These are phyloP conservation scores for Zoanthus gigantus DNA, from an alignment of 92 coral and sea anemone genomes.

Conservation along the genomic window DNA sequence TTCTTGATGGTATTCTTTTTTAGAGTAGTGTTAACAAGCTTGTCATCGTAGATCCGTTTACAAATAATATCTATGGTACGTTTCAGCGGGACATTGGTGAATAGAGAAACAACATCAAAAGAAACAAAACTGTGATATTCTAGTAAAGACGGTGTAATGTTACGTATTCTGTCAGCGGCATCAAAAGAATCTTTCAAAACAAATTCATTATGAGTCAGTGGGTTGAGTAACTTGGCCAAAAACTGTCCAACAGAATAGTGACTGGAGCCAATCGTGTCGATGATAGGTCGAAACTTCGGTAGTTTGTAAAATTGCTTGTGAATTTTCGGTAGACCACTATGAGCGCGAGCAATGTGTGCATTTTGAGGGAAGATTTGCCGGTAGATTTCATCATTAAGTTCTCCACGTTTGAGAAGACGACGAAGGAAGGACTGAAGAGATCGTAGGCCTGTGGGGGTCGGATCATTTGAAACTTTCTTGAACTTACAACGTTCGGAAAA, in stretches of 20 bases:
- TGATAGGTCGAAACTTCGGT: conserved; percentile 7
- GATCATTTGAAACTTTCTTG: background rate
- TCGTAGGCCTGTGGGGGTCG: background rate
- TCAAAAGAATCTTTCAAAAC: conserved; percentile 28
- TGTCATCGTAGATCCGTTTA: conserved; percentile 40
- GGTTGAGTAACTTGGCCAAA: conserved; percentile 2
- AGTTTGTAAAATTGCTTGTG: conserved; percentile 25
- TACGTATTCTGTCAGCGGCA: conserved; percentile 25
- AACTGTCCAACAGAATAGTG: conserved; percentile 26
- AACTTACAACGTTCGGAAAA: background rate
- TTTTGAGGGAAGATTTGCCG: conserved; percentile 29
- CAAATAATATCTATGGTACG: conserved; percentile 19
- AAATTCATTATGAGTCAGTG: conserved; percentile 40
- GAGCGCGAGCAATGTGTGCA: conserved; percentile 47
- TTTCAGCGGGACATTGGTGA: conserved; percentile 20
- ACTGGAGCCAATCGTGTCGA: conserved; percentile 45
- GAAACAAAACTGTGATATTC: background rate
- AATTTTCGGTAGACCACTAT: conserved; percentile 61
- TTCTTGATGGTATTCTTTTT: conserved; percentile 43
- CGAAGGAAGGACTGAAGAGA: conserved; percentile 9
- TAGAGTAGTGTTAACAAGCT: conserved; percentile 41
- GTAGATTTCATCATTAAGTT: conserved; percentile 20
- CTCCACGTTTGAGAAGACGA: conserved; percentile 38
- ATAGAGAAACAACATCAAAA: conserved; percentile 26
- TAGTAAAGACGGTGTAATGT: conserved; percentile 8